Evolutionary conservation across 2,797 vertebrate genomes (phyloP).

Genomic region (Anisognathus igniventris): DNA sequence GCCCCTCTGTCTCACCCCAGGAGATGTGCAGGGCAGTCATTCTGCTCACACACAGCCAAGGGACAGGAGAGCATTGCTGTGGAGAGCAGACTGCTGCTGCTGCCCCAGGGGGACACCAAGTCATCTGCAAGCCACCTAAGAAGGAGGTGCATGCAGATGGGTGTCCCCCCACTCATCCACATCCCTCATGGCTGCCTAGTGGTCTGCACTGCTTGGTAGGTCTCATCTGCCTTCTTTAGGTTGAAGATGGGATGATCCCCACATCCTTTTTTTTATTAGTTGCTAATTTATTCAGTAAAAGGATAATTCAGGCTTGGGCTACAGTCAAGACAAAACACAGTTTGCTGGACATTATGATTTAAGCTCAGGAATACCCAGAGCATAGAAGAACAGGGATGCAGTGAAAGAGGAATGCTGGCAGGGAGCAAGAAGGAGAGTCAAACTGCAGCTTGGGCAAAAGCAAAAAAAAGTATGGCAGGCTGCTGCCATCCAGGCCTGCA

Average conservation of each 20-base stretch:
- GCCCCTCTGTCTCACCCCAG: no score
- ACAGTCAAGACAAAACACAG: not conserved
- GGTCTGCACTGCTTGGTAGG: not conserved
- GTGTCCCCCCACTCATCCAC: not conserved
- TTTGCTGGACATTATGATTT: not conserved
- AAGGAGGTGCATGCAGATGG: not conserved
- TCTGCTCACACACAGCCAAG: not conserved
- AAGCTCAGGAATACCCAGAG: not conserved
- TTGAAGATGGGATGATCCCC: not conserved
- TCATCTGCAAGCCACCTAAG: not conserved
- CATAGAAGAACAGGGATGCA: not conserved
- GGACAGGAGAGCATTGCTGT: not conserved
- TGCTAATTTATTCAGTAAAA: not conserved
- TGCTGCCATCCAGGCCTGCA: not conserved
- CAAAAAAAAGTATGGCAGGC: not conserved
- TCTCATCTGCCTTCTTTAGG: not conserved
- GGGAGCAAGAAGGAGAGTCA: not conserved
- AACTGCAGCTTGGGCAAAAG: not conserved
- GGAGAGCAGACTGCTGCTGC: not conserved
- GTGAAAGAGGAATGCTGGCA: not conserved
- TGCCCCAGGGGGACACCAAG: not conserved
- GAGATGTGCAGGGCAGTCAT: not conserved
- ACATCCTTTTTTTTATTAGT: not conserved
- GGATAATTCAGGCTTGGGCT: not conserved
- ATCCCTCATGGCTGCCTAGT: not conserved